Evolutionary conservation across 2,797 vertebrate species (phyloP).

Genomic region (Graptemys geographica): DNA sequence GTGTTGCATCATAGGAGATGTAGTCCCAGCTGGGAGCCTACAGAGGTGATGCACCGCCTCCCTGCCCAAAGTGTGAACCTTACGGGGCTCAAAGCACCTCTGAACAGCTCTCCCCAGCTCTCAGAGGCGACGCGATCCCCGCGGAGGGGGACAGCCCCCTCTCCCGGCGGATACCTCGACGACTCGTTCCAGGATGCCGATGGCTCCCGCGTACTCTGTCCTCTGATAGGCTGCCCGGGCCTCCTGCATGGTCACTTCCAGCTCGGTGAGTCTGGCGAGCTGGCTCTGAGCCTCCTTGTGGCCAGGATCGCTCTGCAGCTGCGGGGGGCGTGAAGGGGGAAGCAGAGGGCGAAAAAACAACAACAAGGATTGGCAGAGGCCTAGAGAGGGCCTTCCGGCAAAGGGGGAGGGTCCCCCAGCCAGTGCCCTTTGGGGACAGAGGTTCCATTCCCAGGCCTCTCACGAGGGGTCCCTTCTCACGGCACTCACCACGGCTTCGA

Average conservation of each 20-base stretch:
- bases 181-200: constrained; percentile 81
- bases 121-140: not conserved
- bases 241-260: constrained; percentile 83
- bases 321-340: not conserved
- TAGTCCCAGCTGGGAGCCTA: too few species aligned
- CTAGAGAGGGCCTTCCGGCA: not conserved
- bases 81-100: too few species aligned
- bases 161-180: constrained; percentile 80
- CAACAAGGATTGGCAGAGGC: not conserved
- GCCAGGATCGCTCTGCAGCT: constrained; percentile 83
- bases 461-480: not conserved
- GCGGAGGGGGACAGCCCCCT: not conserved
- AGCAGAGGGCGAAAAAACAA: not conserved
- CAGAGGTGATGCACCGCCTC: too few species aligned
- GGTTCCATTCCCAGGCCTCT: not conserved
- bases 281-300: constrained; percentile 84
- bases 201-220: constrained; percentile 80
- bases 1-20: too few species aligned
- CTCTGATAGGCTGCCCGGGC: constrained; percentile 79
- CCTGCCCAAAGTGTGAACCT: too few species aligned
- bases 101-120: not conserved
- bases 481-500: constrained; percentile 84
- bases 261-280: constrained; percentile 78
- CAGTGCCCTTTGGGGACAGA: too few species aligned
- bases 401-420: not conserved